Percentiles rank a stretch among this genome's conserved stretches.
phyloP scores from a whole-genome alignment of 2,797 vertebrate species.

The Otolemur crassicaudatus region DNA sequence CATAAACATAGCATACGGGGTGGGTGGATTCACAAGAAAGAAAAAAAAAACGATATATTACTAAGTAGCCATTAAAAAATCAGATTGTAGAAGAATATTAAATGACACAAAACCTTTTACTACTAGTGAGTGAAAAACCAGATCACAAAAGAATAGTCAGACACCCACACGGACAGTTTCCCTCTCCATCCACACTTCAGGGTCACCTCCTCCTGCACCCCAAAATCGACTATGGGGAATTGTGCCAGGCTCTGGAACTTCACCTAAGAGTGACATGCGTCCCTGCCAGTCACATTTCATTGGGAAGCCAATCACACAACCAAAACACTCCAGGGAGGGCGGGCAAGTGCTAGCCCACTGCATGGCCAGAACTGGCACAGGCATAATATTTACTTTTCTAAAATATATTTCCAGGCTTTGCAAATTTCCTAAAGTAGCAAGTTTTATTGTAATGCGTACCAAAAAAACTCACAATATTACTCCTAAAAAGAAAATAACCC shows the following conservation, averaged over 20 bases:
- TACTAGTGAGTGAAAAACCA: neutral
- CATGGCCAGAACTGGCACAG: neutral
- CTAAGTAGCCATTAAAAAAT: neutral
- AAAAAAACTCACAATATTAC: neutral
- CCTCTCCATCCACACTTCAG: neutral
- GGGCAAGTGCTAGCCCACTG: neutral
- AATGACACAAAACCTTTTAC: slow-evolving; percentile 28
- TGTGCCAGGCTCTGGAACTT: neutral
- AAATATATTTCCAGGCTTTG: neutral
- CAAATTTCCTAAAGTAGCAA: neutral
- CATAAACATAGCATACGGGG: neutral
- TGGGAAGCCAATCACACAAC: neutral
- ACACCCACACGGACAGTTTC: neutral
- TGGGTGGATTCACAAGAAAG: neutral
- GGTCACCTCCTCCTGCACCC: neutral
- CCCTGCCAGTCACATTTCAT: neutral
- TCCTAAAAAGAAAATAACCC: neutral
- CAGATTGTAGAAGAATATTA: neutral
- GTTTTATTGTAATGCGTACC: neutral
- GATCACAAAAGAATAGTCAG: neutral
- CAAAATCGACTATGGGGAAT: neutral
- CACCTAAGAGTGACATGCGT: neutral
- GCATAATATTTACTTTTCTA: neutral
- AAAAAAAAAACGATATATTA: neutral
- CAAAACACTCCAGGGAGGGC: neutral